These are phyloP conservation scores for Melangyna quadrimaculata DNA, from an alignment of 2,888 invertebrate genomes.

Conservation along the genomic window DNA sequence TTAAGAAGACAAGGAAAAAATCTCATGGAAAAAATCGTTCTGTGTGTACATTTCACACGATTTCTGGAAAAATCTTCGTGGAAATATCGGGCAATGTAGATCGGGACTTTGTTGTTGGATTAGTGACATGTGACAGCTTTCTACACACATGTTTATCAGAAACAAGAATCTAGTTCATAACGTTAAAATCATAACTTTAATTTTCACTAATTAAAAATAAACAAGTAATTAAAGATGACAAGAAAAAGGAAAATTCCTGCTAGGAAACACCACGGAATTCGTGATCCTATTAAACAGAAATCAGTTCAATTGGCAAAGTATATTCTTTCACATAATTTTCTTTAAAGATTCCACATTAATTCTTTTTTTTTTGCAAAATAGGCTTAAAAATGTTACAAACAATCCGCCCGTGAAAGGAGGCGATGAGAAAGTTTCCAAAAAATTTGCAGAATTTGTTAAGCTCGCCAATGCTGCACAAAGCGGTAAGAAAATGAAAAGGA, in stretches of 20 bases:
- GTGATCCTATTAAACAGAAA: conserved; percentile 88
- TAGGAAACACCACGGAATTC: conserved; percentile 89
- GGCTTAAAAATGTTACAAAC: conserved; percentile 84
- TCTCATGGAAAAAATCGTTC: too few relatives aligned
- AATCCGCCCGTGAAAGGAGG: conserved; percentile 87
- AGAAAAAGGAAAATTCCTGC: conserved; percentile 88
- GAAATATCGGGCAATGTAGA: too few relatives aligned
- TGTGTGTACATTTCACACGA: too few relatives aligned
- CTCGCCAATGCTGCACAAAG: conserved; percentile 82
- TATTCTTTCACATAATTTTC: conserved; percentile 40
- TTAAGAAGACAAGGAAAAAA: too few relatives aligned
- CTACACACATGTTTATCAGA: background rate
- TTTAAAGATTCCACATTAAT: background rate
- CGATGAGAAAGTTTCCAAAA: conserved; percentile 88
- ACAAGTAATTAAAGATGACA: conserved; percentile 80
- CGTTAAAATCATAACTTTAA: too few relatives aligned
- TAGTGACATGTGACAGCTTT: background rate
- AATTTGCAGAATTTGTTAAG: conserved; percentile 85
- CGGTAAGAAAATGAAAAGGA: conserved; percentile 77
- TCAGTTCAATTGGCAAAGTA: conserved; percentile 85
- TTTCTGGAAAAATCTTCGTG: too few relatives aligned
- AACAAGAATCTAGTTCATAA: background rate
- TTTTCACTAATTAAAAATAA: background rate
- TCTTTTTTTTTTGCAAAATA: background rate
- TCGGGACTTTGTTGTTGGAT: too few relatives aligned